A percentile compares a stretch with the other conserved stretches of the same genome.
Conservation (phyloP, 2,888 invertebrate species). For the Iselma pallidipennis region DNA sequence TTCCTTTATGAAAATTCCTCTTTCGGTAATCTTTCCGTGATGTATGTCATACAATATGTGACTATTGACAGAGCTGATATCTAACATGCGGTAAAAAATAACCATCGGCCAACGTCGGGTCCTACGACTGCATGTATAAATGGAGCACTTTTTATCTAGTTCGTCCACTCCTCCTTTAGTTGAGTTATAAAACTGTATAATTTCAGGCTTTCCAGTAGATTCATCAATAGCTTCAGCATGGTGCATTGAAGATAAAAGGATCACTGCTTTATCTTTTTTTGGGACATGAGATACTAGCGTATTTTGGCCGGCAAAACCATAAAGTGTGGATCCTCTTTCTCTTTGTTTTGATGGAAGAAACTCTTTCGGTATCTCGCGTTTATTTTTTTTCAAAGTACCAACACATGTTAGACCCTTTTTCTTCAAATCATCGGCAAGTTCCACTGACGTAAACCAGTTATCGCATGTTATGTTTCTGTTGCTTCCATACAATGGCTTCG, state of each 20-base stretch:
- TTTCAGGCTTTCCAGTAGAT: slow-evolving; percentile 31
- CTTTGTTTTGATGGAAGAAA: slow-evolving; percentile 34
- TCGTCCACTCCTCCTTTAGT: slow-evolving; percentile 35
- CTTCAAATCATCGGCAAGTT: slow-evolving; percentile 25
- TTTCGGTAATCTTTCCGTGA: too few species aligned
- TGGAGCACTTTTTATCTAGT: slow-evolving; percentile 36
- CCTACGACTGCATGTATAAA: slow-evolving; percentile 29
- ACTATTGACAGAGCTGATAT: too few species aligned
- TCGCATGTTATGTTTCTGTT: slow-evolving; percentile 37
- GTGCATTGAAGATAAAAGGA: slow-evolving; percentile 34
- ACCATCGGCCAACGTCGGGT: slow-evolving; percentile 37
- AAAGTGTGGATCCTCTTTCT: slow-evolving; percentile 22
- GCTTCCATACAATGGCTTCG: slow-evolving; percentile 25
- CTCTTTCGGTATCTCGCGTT: slow-evolving; percentile 36
- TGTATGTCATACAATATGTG: too few species aligned
- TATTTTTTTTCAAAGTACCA: slow-evolving; percentile 40
- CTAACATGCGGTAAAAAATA: slow-evolving; percentile 13
- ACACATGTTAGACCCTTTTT: slow-evolving; percentile 31
- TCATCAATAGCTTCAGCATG: slow-evolving; percentile 22
- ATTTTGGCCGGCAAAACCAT: slow-evolving; percentile 32
- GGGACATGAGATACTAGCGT: slow-evolving; percentile 32
- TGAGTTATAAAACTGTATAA: slow-evolving; percentile 34
- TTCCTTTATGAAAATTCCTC: too few species aligned
- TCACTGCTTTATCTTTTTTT: slow-evolving; percentile 31
- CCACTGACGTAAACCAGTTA: slow-evolving; percentile 34